phyloP scores from a whole-genome alignment of 2,113 vertebrate species.

The Pseudorhombus dupliciocellatus region DNA sequence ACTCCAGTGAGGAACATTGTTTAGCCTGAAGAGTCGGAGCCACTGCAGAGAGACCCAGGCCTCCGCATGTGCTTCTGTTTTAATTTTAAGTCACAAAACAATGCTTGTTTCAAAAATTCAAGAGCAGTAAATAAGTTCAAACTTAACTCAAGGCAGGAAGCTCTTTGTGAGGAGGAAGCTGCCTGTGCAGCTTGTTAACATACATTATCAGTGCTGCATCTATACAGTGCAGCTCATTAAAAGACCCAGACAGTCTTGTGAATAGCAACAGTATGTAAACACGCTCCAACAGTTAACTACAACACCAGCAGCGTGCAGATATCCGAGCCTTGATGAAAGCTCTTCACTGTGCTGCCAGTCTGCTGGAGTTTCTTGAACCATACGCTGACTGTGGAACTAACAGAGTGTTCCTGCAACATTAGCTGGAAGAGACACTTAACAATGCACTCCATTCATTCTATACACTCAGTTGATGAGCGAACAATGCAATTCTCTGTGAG shows the following conservation, averaged over 20 bases:
- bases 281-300: background rate
- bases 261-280: background rate
- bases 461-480: constrained; percentile 3
- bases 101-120: too few relatives aligned
- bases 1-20: background rate
- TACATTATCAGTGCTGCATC: background rate
- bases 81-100: too few relatives aligned
- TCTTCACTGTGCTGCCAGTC: constrained; percentile 39
- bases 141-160: too few relatives aligned
- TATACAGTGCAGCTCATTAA: background rate
- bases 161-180: background rate
- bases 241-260: background rate
- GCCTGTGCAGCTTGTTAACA: background rate
- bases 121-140: too few relatives aligned
- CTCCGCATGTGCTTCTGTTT: too few relatives aligned
- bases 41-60: background rate
- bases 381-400: constrained; percentile 50
- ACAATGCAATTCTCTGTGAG: constrained; percentile 67
- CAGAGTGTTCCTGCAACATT: constrained; percentile 50
- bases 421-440: constrained; percentile 41
- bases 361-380: constrained; percentile 51
- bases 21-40: background rate
- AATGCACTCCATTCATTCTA: constrained; percentile 68
- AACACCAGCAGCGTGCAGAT: background rate
- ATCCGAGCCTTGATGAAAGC: constrained; percentile 10